Base-by-base conservation (phyloP, 2,113 vertebrate genomes). In the Chionodraco myersi region DNA sequence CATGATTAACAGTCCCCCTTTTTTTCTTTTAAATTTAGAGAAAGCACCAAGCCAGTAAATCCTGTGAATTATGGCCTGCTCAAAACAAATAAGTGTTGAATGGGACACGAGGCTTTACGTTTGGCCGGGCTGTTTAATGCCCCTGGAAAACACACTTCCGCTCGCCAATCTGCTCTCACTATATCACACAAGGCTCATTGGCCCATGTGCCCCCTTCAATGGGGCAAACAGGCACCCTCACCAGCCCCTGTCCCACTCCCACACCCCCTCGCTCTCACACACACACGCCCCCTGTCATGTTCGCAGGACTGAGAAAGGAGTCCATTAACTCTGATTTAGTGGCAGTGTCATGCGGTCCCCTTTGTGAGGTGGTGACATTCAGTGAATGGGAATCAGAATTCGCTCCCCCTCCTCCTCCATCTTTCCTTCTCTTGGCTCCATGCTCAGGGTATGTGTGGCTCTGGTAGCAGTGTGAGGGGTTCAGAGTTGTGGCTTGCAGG, bases 311-410 rank as follows among this genome's bases (percentile, higher is more conserved):
- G 92, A 93, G 90, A 94, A 95, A 94, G 80, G 82, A 94, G 93
- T 94, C 95, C 93, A 95, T 95, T 95, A 94, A 94, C 92, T 94
- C 87, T 93, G 92, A 94, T 94, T 94, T 95, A 94, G 92, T 86
- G 91, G 87, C 92, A 85, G 90, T 93, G 92, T 93, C 92, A 93
- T 90, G 90, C 79, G 41, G 87, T 90, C 67, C 70, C 92, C 90
- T 91, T 95, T 95, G 94, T 95, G 89, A 86, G 81, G 67, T 52
- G 77, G 84, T 95, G 94, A 95, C 94, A 94, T 86, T 84, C 83
- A 7, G 44, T 95, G 92, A 95, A 95, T 94, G 54, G 94, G 86
- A 89, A 90, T 94, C 92, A 88, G 90, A 90, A 86, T 80, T 81
- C 59, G 71, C 83, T 49, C 79, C 77, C 84, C 87, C 75, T 73